Evolutionary conservation across 2,113 vertebrate genomes (phyloP).

Genomic region (Eulemur rufifrons): DNA sequence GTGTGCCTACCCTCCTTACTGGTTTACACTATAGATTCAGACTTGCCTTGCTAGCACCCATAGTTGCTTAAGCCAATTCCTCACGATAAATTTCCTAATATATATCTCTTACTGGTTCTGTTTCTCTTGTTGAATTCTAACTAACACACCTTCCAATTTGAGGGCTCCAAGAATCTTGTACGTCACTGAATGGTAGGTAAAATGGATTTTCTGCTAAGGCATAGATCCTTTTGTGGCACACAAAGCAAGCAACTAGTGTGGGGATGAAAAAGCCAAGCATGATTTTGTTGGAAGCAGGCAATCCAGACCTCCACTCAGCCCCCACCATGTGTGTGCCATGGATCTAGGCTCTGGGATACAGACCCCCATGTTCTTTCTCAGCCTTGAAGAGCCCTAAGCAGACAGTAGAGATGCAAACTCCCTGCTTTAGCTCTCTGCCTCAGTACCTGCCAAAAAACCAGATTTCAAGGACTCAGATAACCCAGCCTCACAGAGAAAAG

Average conservation of each 20-base stretch:
- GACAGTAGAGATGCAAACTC: too few relatives aligned
- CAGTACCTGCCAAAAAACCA: too few relatives aligned
- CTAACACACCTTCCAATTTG: background rate
- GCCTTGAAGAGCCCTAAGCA: too few relatives aligned
- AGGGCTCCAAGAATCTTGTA: background rate
- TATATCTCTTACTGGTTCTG: background rate
- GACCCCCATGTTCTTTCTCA: background rate
- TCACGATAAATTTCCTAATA: background rate
- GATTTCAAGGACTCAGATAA: too few relatives aligned
- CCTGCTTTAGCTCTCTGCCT: too few relatives aligned
- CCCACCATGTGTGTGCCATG: fast-evolving
- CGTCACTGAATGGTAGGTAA: background rate
- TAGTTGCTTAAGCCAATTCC: too few relatives aligned
- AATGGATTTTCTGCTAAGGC: background rate
- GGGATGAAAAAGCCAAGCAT: background rate
- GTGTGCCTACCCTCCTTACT: background rate
- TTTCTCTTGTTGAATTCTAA: background rate
- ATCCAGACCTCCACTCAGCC: background rate
- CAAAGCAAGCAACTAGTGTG: background rate
- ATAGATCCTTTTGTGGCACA: background rate
- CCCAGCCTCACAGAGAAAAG: too few relatives aligned
- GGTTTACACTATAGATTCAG: background rate
- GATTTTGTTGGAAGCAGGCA: background rate
- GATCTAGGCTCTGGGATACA: background rate
- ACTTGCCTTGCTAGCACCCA: background rate